Evolutionary conservation across 2,888 invertebrate genomes (phyloP).

Genomic region (Eristalis tenax): DNA sequence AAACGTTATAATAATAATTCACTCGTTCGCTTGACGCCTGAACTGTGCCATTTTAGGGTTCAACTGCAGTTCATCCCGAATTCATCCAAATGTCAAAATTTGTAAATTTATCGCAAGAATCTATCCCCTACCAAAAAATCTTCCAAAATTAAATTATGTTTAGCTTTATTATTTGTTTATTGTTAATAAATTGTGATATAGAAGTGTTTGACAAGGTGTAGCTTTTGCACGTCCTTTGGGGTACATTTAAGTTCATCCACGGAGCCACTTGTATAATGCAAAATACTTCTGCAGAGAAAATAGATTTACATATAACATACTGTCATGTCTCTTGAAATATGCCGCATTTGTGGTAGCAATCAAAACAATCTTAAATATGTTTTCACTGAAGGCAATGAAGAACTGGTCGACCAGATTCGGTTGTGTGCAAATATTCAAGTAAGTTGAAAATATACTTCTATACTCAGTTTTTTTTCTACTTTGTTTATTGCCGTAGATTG

Average conservation of each 20-base stretch:
- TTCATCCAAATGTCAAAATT: not conserved
- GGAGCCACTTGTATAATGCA: not conserved
- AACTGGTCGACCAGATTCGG: constrained; percentile 71
- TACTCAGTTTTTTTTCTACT: not conserved
- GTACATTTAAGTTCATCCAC: not conserved
- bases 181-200: not conserved
- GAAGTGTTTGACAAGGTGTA: not conserved
- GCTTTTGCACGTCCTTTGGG: not conserved
- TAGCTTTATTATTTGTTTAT: not conserved
- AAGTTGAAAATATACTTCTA: not conserved
- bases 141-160: not conserved
- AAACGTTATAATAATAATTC: too few relatives aligned
- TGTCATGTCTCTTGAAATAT: constrained; percentile 61
- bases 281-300: not conserved
- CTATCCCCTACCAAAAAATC: not conserved
- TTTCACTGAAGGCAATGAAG: constrained; percentile 57
- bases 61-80: not conserved
- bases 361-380: constrained; percentile 68
- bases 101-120: not conserved
- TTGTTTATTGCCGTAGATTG: constrained; percentile 57
- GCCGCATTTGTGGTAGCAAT: constrained; percentile 73
- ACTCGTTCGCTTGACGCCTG: not conserved
- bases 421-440: constrained; percentile 74
- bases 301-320: not conserved
- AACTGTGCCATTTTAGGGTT: not conserved